These are phyloP conservation scores for Whitmania pigra DNA, from an alignment of 1,140 invertebrate species.

Conservation along the genomic window DNA sequence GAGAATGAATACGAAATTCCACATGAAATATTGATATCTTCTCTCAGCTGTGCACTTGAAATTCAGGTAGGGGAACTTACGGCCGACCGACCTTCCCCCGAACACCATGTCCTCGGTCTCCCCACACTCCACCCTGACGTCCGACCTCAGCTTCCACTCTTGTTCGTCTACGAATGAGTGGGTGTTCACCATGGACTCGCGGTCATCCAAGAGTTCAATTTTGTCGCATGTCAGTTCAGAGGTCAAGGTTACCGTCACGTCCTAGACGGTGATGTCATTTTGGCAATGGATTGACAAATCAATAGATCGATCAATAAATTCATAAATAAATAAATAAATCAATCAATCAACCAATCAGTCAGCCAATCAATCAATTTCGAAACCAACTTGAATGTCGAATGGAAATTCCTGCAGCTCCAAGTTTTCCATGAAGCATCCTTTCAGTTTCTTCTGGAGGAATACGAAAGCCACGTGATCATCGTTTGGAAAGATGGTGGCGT, in stretches of 20 bases:
- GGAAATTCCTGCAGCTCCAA: conserved; percentile 28
- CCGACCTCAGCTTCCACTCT: conserved; percentile 29
- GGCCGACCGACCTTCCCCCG: conserved; percentile 37
- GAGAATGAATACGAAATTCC: conserved; percentile 12
- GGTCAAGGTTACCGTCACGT: conserved; percentile 40
- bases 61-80: neutral
- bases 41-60: conserved; percentile 15
- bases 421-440: conserved; percentile 26
- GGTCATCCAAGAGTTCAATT: conserved; percentile 38
- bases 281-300: too few relatives aligned
- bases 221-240: conserved; percentile 37
- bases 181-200: conserved; percentile 38
- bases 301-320: too few relatives aligned
- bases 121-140: conserved; percentile 23
- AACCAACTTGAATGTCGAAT: conserved; percentile 26
- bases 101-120: conserved; percentile 37
- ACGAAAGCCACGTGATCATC: conserved; percentile 20
- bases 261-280: conserved; percentile 28
- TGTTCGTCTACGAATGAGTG: conserved; percentile 43
- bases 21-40: conserved; percentile 13
- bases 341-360: too few relatives aligned
- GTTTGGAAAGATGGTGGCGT: conserved; percentile 21
- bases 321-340: too few relatives aligned
- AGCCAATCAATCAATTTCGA: neutral
- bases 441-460: conserved; percentile 22